Evolutionary conservation across 2,888 invertebrate species (phyloP).

Genomic region (Schizaphis graminum): DNA sequence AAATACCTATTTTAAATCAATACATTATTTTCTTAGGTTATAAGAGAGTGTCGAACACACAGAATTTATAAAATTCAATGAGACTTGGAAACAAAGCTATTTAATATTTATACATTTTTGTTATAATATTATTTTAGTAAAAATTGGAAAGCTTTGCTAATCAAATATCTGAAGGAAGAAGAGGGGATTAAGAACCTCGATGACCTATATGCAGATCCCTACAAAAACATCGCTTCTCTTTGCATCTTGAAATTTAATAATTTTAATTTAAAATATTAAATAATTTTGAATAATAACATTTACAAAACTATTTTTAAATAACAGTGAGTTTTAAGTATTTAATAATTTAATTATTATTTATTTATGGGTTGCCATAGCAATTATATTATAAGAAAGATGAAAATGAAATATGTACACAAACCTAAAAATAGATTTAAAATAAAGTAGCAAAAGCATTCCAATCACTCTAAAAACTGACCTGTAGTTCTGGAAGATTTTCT

Average conservation of each 20-base stretch:
- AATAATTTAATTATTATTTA: background rate
- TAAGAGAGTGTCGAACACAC: background rate
- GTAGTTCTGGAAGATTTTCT: conserved; percentile 55
- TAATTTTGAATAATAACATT: background rate
- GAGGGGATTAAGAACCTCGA: background rate
- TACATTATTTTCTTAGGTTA: background rate
- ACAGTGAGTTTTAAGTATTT: background rate
- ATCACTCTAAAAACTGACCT: conserved; percentile 32
- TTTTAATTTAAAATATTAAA: background rate
- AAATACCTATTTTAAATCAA: background rate
- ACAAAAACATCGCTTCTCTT: background rate
- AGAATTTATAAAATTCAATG: background rate
- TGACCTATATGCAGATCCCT: too few species aligned
- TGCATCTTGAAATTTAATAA: background rate
- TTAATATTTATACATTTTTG: background rate
- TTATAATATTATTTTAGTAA: background rate
- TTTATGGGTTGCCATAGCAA: background rate
- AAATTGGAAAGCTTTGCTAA: background rate
- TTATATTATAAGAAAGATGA: background rate
- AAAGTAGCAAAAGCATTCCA: background rate
- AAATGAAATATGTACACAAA: background rate
- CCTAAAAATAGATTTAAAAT: background rate
- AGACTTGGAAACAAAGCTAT: background rate
- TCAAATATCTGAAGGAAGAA: background rate
- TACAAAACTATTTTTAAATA: background rate